A percentile compares a stretch with the other conserved stretches of the same genome.
These are phyloP conservation scores for Dendropsophus ebraccatus DNA, from an alignment of 2,113 vertebrate species.

Conservation along the genomic window DNA sequence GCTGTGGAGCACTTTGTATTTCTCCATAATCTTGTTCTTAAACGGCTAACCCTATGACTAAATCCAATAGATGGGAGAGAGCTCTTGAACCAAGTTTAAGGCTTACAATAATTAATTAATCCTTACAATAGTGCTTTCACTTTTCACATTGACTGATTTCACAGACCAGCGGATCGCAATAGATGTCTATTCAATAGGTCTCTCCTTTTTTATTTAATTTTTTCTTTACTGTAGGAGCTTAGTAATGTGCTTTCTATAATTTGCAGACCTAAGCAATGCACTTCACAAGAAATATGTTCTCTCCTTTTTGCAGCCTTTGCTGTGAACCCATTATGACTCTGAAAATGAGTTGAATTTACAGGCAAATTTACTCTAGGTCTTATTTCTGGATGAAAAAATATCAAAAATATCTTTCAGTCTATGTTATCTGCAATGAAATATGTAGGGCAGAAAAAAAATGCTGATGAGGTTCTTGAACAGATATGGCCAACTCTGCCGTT, in stretches of 20 bases:
- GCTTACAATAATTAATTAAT: conserved; percentile 51
- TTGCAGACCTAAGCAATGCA: conserved; percentile 52
- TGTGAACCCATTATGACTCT: conserved; percentile 46
- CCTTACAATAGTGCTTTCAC: conserved; percentile 54
- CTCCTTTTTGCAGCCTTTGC: conserved; percentile 33
- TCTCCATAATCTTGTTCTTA: conserved; percentile 38
- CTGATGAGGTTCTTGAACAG: not conserved
- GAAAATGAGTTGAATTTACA: conserved; percentile 43
- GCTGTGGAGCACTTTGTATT: conserved; percentile 24
- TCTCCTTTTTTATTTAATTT: conserved; percentile 54
- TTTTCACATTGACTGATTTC: conserved; percentile 56
- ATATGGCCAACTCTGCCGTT: not conserved
- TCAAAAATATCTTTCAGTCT: conserved; percentile 1
- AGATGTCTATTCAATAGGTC: conserved; percentile 50
- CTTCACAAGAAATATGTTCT: conserved; percentile 44
- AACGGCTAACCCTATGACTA: conserved; percentile 40
- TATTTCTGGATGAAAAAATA: conserved; percentile 1
- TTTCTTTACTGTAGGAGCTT: conserved; percentile 50
- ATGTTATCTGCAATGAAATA: not conserved
- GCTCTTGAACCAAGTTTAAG: conserved; percentile 50
- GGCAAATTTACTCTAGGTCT: conserved; percentile 25
- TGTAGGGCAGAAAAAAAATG: not conserved
- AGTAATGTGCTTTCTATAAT: conserved; percentile 55
- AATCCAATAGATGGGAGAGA: conserved; percentile 49
- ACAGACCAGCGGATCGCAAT: conserved; percentile 51